Percentiles rank a stretch among this genome's conserved stretches.
Conservation (phyloP, 2,113 vertebrate genomes). For the Rafetus swinhoei region DNA sequence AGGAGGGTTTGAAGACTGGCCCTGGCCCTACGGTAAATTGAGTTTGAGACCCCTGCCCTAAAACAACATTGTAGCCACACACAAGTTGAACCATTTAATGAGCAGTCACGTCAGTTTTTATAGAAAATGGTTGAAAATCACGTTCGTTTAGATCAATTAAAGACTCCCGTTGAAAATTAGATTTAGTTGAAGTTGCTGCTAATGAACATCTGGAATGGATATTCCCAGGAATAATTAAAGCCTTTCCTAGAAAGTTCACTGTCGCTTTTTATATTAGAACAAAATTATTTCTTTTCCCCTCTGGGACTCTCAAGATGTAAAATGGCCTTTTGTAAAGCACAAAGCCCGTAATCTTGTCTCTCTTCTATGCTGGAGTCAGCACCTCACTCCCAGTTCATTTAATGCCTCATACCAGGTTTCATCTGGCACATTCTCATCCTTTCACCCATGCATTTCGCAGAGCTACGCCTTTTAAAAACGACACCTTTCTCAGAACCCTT, state of each 20-base stretch:
- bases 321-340: background rate
- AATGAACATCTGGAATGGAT: background rate
- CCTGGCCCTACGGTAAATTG: too few relatives aligned
- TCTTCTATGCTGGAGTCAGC: background rate
- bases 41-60: background rate
- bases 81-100: slow-evolving; percentile 33
- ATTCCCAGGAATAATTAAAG: background rate
- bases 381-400: background rate
- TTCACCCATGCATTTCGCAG: background rate
- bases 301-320: background rate
- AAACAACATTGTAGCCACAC: background rate
- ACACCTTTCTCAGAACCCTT: background rate
- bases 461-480: background rate
- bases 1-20: too few relatives aligned
- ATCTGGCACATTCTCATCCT: background rate
- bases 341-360: background rate
- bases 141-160: slow-evolving; percentile 31
- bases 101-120: slow-evolving; percentile 20
- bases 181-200: slow-evolving; percentile 13
- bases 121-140: background rate
- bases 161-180: slow-evolving; percentile 9
- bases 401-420: background rate
- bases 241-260: background rate
- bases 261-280: background rate
- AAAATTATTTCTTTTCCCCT: background rate